Evolutionary conservation across 1,140 invertebrate species (phyloP), one percentile per base, ranked within the genome.

Genomic region (Pseudomyrmex dendroicus): DNA sequence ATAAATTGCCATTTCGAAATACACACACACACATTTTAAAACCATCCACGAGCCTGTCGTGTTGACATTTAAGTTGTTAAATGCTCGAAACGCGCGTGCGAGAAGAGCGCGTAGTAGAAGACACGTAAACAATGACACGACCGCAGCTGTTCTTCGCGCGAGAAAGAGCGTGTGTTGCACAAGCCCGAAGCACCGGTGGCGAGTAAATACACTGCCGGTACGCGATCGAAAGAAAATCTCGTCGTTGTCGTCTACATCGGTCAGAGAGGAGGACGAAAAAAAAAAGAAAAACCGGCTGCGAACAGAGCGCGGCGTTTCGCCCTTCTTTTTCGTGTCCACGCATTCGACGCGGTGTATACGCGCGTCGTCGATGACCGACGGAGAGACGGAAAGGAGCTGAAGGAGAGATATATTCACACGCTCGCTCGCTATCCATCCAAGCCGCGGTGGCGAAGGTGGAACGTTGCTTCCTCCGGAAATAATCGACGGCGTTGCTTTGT

Each of bases 391-490:
- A 22, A 35, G 20, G 35, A 35, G 35, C 35, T 10, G 13, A 25
- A 25, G 22, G 70, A 73, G 61, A 44, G 2, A 20, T 44, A 20
- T 44, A 46, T 20, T 15, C 48, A 50, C 48, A 50, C 13, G 48
- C 20, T 48, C n/a, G 17, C 54, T 20, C 9, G 13, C 63, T 94
- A 94, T 94, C 94, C 94, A 94, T 94, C 94, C 94, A 92, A 92
- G 89, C 89, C 88, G 87, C 87, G 86, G 84, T 82, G 85, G 76
- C 77, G 86, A 83, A 63, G 85, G 80, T 87, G 73, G 82, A 54
- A 50, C 62, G 78, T 67, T 63, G 85, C 73, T 62, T 66, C 83
- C 86, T 78, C 87, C 84, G n/a, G 73, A 77, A 85, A 85, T 87
- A 77, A 83, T 85, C 66, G 72, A 77, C 35, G 35, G 35, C 35